Conservation (phyloP, 2,113 vertebrate genomes). For the Dasyurus viverrinus region DNA sequence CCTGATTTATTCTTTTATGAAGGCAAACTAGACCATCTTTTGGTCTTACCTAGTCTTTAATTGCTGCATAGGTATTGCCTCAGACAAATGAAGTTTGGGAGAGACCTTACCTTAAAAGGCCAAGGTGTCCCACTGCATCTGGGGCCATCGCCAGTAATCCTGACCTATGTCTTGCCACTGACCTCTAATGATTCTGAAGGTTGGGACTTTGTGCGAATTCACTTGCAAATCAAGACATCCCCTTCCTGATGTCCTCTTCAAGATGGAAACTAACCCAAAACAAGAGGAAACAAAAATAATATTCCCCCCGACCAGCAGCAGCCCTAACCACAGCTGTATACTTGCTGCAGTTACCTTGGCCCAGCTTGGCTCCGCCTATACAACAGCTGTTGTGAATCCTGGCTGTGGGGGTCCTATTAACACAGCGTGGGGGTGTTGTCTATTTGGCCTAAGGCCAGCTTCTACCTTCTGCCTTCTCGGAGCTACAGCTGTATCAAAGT, state of each 20-base stretch:
- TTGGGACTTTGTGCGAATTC: neutral
- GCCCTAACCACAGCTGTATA: neutral
- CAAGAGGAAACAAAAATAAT: neutral
- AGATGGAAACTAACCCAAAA: neutral
- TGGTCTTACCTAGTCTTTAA: neutral
- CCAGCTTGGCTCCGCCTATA: constrained; percentile 53
- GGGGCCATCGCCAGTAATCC: neutral
- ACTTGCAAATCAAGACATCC: neutral
- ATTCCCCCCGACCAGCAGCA: neutral
- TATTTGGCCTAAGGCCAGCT: constrained; percentile 71
- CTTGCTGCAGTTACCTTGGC: constrained; percentile 64
- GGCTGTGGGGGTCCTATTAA: constrained; percentile 77
- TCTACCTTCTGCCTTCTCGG: constrained; percentile 75
- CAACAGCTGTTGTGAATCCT: constrained; percentile 72
- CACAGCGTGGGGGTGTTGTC: constrained; percentile 72
- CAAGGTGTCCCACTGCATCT: neutral
- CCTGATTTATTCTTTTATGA: neutral
- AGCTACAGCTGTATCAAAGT: constrained; percentile 76
- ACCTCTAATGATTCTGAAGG: neutral
- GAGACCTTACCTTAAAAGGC: neutral
- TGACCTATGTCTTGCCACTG: neutral
- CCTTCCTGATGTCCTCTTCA: neutral
- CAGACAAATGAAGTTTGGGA: neutral
- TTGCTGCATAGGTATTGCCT: neutral
- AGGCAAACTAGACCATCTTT: too few species aligned